Base-by-base conservation (phyloP, 2,113 vertebrate species). In the Carlito syrichta region DNA sequence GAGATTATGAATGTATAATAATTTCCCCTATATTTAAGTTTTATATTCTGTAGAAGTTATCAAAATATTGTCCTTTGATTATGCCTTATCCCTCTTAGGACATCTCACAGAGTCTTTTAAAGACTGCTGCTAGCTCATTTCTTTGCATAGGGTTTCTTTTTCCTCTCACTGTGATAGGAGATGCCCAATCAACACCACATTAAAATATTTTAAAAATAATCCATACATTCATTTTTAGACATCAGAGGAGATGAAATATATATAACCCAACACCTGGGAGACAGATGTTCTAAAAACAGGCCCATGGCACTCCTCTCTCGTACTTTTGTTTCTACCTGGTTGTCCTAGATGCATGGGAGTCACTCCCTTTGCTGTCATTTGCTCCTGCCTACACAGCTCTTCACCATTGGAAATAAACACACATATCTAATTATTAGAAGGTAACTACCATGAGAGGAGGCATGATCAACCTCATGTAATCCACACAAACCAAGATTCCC, bases 111-210 rank as follows among this genome's bases (percentile, higher is more conserved):
- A 91, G 8, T 17, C 8, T 17, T 2, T 16, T 82, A 6, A 76
- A n/a, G 23, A n/a, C 1, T 30, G 88, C 4, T 8, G 2, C 25
- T 60, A 56, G 25, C 22, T 63, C 20, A 25, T 30, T 83, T 78
- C 88, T 83, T 74, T 68, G 63, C 4, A 6, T 25, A 88, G 23
- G 11, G 35, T 81, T 96, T 81, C 32, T 50, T 69, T 71, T 77
- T 48, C 13, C 20, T 69, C 32, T 79, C 2, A 56, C 0, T 35
- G 32, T 45, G 27, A 81, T 56, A 69, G 48, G 40, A 60, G 54
- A 66, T 73, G 23, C 5, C 12, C 66, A 25, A 40, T 8, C 88
- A 52, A n/a, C 86, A 88, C 7, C 22, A 45, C 32, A 60, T 76
- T 82, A 77, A 86, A 86, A 89, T 52, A 73, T 74, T 88, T 62